Evolutionary conservation across 2,888 invertebrate genomes (phyloP), one percentile per base, ranked within the genome.

Genomic region (Eupithecia exiguata): DNA sequence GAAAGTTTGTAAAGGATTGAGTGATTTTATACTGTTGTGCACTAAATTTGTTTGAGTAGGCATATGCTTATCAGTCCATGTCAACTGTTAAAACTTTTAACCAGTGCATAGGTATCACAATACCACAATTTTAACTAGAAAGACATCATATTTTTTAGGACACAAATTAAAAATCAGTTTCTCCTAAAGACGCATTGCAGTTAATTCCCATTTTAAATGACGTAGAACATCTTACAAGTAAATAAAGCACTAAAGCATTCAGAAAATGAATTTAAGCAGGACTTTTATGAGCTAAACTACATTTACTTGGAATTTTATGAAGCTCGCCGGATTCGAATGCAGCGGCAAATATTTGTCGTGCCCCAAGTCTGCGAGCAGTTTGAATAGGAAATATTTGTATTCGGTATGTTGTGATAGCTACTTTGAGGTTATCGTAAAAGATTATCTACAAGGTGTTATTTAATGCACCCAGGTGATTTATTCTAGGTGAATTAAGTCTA

Each of bases 161-260:
- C n/a, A n/a, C n/a, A n/a, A n/a, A n/a, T n/a, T n/a, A n/a, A n/a
- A n/a, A n/a, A 35, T 35, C 18, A 18, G 25, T 16, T 62, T 30
- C 16, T 30, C 14, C 0, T 30, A 10, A 36, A 65, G 38, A 58
- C 68, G 53, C 68, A 69, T 61, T 69, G 69, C 53, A 69, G 58
- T 36, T 21, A 36, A 40, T 38, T 36, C 35, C 18, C 10, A 10
- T 38, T n/a, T 65, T 1, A n/a, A 38, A 36, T 12, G 35, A 38
- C n/a, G 36, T 65, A n/a, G 65, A 12, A 65, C 12, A 18, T 65
- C 36, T 38, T 36, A n/a, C 2, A 63, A 9, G n/a, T 63, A 65
- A 38, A 38, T 65, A 65, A 58, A 72, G 35, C 43, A 14, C 49
- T 58, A 58, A 43, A 49, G 40, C 71, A 61, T 72, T 61, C 61